phyloP scores from a whole-genome alignment of 2,888 invertebrate species.

The Trichopria drosophilae region DNA sequence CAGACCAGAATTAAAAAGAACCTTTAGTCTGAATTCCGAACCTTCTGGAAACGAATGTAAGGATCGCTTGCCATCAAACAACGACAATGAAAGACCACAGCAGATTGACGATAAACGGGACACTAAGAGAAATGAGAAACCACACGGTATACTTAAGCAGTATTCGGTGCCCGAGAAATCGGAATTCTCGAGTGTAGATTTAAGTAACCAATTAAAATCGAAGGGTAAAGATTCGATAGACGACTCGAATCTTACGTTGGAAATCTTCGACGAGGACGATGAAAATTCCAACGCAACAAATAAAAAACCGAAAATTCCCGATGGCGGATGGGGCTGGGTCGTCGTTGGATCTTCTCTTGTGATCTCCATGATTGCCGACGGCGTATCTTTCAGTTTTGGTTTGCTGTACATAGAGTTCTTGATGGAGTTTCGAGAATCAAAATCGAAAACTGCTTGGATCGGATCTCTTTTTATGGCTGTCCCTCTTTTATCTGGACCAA shows the following conservation, averaged over 20 bases:
- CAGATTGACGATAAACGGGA: too few relatives aligned
- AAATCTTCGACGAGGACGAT: conserved; percentile 32
- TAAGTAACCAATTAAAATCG: conserved; percentile 60
- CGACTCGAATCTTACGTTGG: conserved; percentile 61
- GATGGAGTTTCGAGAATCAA: conserved; percentile 77
- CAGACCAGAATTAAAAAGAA: too few relatives aligned
- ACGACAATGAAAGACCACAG: too few relatives aligned
- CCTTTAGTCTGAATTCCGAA: too few relatives aligned
- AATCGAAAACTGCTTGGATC: conserved; percentile 86
- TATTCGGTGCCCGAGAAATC: conserved; percentile 36
- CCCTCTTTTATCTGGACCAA: conserved; percentile 80
- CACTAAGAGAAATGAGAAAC: too few relatives aligned
- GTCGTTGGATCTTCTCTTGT: conserved; percentile 84
- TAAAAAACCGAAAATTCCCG: conserved; percentile 68
- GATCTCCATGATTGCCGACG: conserved; percentile 88
- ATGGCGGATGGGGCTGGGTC: conserved; percentile 89
- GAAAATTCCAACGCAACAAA: too few relatives aligned
- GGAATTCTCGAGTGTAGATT: conserved; percentile 40
- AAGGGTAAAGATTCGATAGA: conserved; percentile 63
- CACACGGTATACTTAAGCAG: too few relatives aligned
- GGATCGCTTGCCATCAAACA: too few relatives aligned
- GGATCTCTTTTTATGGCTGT: conserved; percentile 88
- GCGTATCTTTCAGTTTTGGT: conserved; percentile 91
- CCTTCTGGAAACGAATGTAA: too few relatives aligned
- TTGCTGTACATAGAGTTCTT: conserved; percentile 82